Conservation (phyloP, 2,797 vertebrate genomes). For the Neostethus bicornis region DNA sequence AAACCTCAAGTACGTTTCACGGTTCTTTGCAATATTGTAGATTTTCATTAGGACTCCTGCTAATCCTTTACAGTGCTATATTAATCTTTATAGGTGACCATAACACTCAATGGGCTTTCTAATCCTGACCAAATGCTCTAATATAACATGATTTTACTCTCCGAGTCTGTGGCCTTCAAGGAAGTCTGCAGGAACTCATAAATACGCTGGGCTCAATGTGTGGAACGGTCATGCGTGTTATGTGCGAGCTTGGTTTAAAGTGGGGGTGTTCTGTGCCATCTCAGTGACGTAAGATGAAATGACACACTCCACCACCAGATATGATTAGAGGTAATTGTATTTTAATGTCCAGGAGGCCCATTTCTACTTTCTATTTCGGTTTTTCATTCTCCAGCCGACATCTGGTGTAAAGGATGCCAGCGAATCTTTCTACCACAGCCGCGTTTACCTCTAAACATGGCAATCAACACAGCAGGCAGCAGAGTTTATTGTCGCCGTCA, state of each 20-base stretch:
- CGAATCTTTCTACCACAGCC: slow-evolving; percentile 75
- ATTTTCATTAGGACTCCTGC: slow-evolving; percentile 38
- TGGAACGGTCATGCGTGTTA: slow-evolving; percentile 40
- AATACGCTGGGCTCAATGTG: slow-evolving; percentile 33
- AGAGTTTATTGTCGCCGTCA: slow-evolving; percentile 61
- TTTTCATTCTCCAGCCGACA: slow-evolving; percentile 66
- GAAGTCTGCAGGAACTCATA: slow-evolving; percentile 50
- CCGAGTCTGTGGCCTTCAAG: slow-evolving; percentile 19
- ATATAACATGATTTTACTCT: slow-evolving; percentile 34
- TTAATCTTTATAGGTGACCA: slow-evolving; percentile 53
- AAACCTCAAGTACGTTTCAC: slow-evolving; percentile 23
- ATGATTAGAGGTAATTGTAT: slow-evolving; percentile 73
- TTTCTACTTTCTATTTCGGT: slow-evolving; percentile 52
- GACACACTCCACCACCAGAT: slow-evolving; percentile 72
- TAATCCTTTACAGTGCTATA: slow-evolving; percentile 43
- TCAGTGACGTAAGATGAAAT: slow-evolving; percentile 68
- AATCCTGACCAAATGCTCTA: slow-evolving; percentile 38
- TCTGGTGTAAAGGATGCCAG: slow-evolving; percentile 66
- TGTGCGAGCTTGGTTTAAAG: slow-evolving; percentile 8
- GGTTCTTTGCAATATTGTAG: slow-evolving; percentile 10
- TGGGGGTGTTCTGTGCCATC: slow-evolving; percentile 51
- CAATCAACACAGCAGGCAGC: slow-evolving; percentile 37
- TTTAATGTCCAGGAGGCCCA: slow-evolving; percentile 70
- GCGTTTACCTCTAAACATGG: slow-evolving; percentile 67
- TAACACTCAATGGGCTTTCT: slow-evolving; percentile 53